phyloP scores from a whole-genome alignment of 2,113 vertebrate species.

The Phoenicopterus ruber region DNA sequence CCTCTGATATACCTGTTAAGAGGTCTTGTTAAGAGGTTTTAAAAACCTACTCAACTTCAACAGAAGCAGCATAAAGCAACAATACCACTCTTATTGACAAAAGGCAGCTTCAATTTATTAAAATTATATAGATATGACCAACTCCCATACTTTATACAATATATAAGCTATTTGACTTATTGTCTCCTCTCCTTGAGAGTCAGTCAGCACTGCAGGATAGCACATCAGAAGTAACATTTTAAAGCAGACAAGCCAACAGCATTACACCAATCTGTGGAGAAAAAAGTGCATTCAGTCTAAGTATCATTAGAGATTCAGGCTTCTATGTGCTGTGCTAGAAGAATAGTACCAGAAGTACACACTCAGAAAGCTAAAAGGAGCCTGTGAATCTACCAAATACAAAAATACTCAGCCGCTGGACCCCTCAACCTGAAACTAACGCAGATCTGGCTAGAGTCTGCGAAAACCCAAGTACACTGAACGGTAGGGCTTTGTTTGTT shows the following conservation, averaged over 20 bases:
- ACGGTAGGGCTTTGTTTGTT: background rate
- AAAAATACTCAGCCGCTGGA: background rate
- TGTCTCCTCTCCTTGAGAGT: background rate
- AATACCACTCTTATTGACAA: background rate
- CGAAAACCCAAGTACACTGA: background rate
- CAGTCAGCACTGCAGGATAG: background rate
- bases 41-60: background rate
- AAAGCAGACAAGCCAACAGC: background rate
- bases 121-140: background rate
- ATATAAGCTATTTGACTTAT: background rate
- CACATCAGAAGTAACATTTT: background rate
- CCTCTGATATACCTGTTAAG: accelerated
- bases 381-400: background rate
- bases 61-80: background rate
- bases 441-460: background rate
- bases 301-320: background rate
- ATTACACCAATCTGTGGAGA: background rate
- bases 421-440: background rate
- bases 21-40: background rate
- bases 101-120: background rate
- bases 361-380: background rate
- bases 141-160: background rate
- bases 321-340: background rate
- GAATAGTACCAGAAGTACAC: background rate
- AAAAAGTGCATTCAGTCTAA: background rate